Evolutionary conservation across 2,113 vertebrate genomes (phyloP), one percentile per base, ranked within the genome.

Genomic region (Lepidothrix coronata): DNA sequence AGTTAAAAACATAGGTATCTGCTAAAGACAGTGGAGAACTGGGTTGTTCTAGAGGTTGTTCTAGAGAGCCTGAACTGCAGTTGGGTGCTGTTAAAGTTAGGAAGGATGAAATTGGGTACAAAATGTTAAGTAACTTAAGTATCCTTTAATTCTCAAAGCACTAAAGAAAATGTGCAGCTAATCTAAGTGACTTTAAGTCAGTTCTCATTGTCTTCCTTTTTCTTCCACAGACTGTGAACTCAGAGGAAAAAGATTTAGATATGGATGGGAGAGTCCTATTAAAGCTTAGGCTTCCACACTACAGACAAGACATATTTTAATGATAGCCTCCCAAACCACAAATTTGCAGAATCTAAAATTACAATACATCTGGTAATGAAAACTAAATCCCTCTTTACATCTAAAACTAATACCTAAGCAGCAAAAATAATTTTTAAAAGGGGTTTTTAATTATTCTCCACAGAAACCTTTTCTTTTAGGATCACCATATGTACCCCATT

Each of bases 401-500:
- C 59, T 96, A 89, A 95, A 97, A 92, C 78, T 68, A 94, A 90
- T 59, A 88, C 68, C 74, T 89, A 93, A 94, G 37, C 79, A 92
- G 67, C 75, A 95, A 96, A 95, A 97, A 85, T 77, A 91, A 72
- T 91, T 77, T 88, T 80, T 39, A 57, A 81, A 91, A 68, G 24
- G 16, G 5, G 5, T 95, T 93, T 93, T 95, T 91, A 92, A 94
- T 94, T 94, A 89, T 94, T 88, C 91, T 90, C 86, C 37, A 81
- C 44, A 95, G 95, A 55, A 92, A 92, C 39, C n/a, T 95, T 94
- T 91, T 49, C 20, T 95, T 96, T 97, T 92, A 95, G 72, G 86
- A 95, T 94, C 78, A 66, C 94, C 88, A 96, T 97, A 96, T 91
- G 84, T 73, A 96, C 28, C 51, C 46, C 70, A 92, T 96, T 94